A percentile compares a stretch with the other conserved stretches of the same genome.
Conservation (phyloP, 2,888 invertebrate genomes). For the Oegoconia quadripuncta region DNA sequence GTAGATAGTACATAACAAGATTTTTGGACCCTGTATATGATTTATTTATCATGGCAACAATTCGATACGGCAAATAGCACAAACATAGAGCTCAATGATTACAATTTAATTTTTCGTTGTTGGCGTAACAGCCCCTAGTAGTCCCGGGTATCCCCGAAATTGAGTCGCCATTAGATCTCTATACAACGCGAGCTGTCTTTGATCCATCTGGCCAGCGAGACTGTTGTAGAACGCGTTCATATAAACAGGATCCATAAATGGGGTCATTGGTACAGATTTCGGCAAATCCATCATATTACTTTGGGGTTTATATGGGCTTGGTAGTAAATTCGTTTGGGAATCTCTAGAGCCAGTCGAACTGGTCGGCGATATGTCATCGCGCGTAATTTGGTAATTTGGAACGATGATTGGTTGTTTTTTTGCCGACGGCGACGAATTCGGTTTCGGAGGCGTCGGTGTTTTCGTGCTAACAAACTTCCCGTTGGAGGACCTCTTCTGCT, state of each 20-base stretch:
- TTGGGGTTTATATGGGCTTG: constrained; percentile 18
- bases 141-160: constrained; percentile 51
- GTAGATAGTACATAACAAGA: too few relatives aligned
- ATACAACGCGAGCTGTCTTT: constrained; percentile 61
- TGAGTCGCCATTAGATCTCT: constrained; percentile 63
- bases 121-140: constrained; percentile 53
- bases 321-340: constrained; percentile 25
- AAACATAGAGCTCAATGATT: constrained; percentile 1
- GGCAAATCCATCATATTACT: constrained; percentile 42
- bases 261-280: constrained; percentile 34
- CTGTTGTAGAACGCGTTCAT: constrained; percentile 61
- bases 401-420: constrained; percentile 46
- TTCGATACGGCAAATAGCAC: not conserved
- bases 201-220: constrained; percentile 61
- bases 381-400: constrained; percentile 56
- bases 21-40: too few relatives aligned
- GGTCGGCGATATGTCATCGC: constrained; percentile 50
- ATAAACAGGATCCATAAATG: constrained; percentile 60
- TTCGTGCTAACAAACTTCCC: constrained; percentile 77
- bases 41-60: too few relatives aligned
- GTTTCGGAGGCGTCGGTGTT: constrained; percentile 53
- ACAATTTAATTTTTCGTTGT: constrained; percentile 61
- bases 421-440: constrained; percentile 28
- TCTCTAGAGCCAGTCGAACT: constrained; percentile 44
- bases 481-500: constrained; percentile 74